phyloP scores from a whole-genome alignment of 2,113 vertebrate genomes.

The Columba livia region DNA sequence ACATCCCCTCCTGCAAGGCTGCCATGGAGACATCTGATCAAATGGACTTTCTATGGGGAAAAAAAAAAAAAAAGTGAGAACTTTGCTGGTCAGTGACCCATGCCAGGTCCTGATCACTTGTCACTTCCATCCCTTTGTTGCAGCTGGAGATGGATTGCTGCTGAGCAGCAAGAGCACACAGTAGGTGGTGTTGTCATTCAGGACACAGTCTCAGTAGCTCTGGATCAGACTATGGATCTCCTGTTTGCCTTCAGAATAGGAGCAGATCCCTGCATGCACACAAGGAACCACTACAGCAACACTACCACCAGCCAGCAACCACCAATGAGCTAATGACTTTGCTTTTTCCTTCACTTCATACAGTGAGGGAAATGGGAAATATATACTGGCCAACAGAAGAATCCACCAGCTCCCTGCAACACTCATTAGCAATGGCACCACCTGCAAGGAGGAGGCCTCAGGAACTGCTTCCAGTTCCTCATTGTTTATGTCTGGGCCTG shows the following conservation, averaged over 20 bases:
- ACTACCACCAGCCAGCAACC: not conserved
- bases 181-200: not conserved
- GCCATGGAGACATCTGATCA: not conserved
- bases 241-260: not conserved
- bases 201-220: not conserved
- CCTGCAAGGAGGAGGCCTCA: not conserved
- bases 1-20: constrained; percentile 3
- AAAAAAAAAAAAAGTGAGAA: not conserved
- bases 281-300: not conserved
- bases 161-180: not conserved
- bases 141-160: constrained; percentile 38
- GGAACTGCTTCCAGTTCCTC: not conserved
- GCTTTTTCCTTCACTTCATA: not conserved
- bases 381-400: not conserved
- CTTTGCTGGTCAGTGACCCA: constrained; percentile 59
- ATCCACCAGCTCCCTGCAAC: not conserved
- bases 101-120: constrained; percentile 57
- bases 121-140: constrained; percentile 40
- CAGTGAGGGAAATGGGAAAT: not conserved
- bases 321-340: not conserved
- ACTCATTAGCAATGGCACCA: not conserved
- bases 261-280: not conserved
- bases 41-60: not conserved
- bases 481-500: not conserved
- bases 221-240: not conserved